Base-by-base conservation (phyloP, 2,888 invertebrate genomes). In the Dendrolimus houi region DNA sequence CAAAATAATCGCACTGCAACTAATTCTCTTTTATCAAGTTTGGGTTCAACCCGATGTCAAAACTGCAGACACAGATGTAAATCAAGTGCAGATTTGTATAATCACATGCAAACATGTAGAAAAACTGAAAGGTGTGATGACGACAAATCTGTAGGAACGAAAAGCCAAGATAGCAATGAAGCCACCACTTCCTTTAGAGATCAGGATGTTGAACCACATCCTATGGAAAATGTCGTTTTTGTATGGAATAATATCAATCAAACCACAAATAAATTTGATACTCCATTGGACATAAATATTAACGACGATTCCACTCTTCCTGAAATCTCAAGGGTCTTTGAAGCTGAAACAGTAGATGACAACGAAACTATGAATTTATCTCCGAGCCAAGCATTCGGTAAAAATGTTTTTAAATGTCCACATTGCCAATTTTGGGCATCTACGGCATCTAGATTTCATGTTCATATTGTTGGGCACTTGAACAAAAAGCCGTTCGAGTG, bases 401-500 rank as follows among this genome's bases (percentile, higher is more conserved):
- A 94, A 74, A 93, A 95, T 81, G 97, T 97, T 56, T 98, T 97
- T 86, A 96, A 97, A 85, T 98, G 97, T 81, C 97, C 97, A 1
- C 96, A 97, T 79, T 98, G 97, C 81, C 93, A 95, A 58, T 97
- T 97, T 81, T 97, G 97, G 96, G 97, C 97, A 8, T 96, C 96
- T 10, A 97, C 97, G 12, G 97, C 97, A 9, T 97, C 97, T 40
- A 93, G 97, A 61, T 98, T 98, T 82, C 97, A 97, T 82, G 97
- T 97, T 7, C 98, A 98, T 81, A 97, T 97, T 67, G 97, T 97
- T 10, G 97, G 97, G 1, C 98, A 98, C 83, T 91, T 97, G 65
- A 97, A 97, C 82, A 96, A 96, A 77, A 97, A 97, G 77, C 98
- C 98, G 0, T 99, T 98, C 81, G 97, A 98, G 84, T 99, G 99